Conservation (phyloP, 1,140 invertebrate species). For the Drosophila prosaltans region DNA sequence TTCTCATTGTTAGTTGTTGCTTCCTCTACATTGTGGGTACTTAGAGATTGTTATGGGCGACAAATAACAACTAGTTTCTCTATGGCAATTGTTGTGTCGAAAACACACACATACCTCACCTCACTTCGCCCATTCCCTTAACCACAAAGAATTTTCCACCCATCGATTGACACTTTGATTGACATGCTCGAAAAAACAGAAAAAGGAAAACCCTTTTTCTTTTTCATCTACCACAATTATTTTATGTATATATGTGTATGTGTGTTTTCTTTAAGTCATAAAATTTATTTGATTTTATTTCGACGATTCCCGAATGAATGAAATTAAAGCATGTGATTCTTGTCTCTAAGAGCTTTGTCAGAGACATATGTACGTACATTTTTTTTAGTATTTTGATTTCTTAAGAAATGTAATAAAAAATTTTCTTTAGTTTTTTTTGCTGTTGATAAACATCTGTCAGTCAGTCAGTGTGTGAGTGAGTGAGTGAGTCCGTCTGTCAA, state of each 20-base stretch:
- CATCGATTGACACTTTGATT: slow-evolving; percentile 54
- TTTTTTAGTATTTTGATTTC: slow-evolving; percentile 70
- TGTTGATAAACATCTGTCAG: slow-evolving; percentile 75
- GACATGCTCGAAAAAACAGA: slow-evolving; percentile 23
- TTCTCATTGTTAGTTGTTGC: slow-evolving; percentile 17
- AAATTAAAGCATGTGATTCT: slow-evolving; percentile 14
- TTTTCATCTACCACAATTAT: slow-evolving; percentile 13
- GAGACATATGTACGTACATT: slow-evolving; percentile 34
- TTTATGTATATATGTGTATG: background rate
- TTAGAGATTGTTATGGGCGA: slow-evolving; percentile 33
- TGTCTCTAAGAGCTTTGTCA: slow-evolving; percentile 24
- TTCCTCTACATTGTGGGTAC: slow-evolving; percentile 3
- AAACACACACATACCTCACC: background rate
- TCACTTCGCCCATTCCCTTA: background rate
- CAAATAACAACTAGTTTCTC: slow-evolving; percentile 44
- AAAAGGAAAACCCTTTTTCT: slow-evolving; percentile 1
- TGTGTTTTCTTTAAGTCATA: slow-evolving; percentile 20
- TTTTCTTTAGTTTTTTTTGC: slow-evolving; percentile 23
- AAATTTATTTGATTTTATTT: slow-evolving; percentile 33
- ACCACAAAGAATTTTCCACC: background rate
- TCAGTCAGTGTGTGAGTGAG: slow-evolving; percentile 2
- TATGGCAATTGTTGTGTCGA: slow-evolving; percentile 9
- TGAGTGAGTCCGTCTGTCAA: slow-evolving; percentile 16
- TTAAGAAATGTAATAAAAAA: slow-evolving; percentile 70
- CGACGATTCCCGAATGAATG: slow-evolving; percentile 16